Evolutionary conservation across 1,140 invertebrate genomes (phyloP).

Genomic region (Drosophila pseudoananassae): DNA sequence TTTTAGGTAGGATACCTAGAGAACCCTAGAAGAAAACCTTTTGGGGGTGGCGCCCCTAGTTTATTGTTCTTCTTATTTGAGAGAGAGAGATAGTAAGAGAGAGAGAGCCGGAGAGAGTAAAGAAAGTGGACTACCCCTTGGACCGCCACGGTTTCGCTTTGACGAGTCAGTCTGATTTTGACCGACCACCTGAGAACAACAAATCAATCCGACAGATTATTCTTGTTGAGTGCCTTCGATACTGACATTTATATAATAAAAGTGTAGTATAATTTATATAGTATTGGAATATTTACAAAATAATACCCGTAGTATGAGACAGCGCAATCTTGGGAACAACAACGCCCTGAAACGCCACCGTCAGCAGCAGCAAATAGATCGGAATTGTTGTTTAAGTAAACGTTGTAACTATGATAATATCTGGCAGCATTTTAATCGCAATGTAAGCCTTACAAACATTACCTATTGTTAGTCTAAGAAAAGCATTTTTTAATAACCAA

Average conservation of each 20-base stretch:
- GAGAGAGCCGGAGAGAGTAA: constrained; percentile 1
- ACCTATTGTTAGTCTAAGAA: no score
- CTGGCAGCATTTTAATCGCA: constrained; percentile 65
- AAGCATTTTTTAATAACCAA: no score
- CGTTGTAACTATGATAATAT: constrained; percentile 72
- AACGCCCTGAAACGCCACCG: constrained; percentile 55
- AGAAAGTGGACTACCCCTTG: constrained; percentile 13
- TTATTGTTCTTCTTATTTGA: background rate
- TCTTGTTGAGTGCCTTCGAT: constrained; percentile 34
- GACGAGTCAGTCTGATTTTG: constrained; percentile 67
- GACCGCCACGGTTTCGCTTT: constrained; percentile 5
- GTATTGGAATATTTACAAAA: constrained; percentile 8
- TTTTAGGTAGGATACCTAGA: background rate
- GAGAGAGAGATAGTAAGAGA: constrained; percentile 3
- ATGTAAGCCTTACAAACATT: constrained; percentile 43
- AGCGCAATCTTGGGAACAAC: constrained; percentile 50
- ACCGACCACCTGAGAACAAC: constrained; percentile 57
- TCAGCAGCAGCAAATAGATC: constrained; percentile 44
- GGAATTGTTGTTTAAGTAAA: constrained; percentile 64
- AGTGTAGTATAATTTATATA: constrained; percentile 13
- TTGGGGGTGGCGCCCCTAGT: constrained; percentile 12
- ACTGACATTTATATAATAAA: constrained; percentile 66
- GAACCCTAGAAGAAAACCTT: background rate
- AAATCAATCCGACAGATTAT: constrained; percentile 3
- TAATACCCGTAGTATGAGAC: constrained; percentile 64